Conservation (phyloP, 1,140 invertebrate species). For the Zaprionus inermis region DNA sequence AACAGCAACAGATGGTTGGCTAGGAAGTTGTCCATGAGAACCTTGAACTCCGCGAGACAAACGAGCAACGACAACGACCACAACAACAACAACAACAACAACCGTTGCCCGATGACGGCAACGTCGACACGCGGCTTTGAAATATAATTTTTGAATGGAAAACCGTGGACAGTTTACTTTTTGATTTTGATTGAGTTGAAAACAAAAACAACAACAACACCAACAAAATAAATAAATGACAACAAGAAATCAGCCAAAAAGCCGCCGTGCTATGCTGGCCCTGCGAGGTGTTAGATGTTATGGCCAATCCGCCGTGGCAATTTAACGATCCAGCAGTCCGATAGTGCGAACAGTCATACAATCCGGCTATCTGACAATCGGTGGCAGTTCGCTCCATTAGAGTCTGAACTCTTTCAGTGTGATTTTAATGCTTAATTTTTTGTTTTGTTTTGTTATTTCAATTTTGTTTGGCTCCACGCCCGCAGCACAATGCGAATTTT, state of each 20-base stretch:
- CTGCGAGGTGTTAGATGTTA: slow-evolving; percentile 44
- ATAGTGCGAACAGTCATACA: slow-evolving; percentile 3
- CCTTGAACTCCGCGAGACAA: slow-evolving; percentile 59
- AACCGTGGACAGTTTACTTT: slow-evolving; percentile 66
- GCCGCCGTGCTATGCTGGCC: slow-evolving; percentile 39
- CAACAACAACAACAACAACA: slow-evolving; percentile 11
- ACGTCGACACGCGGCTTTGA: slow-evolving; percentile 52
- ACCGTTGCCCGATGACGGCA: slow-evolving; percentile 36
- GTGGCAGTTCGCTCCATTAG: slow-evolving; percentile 36
- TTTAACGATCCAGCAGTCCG: slow-evolving; percentile 4
- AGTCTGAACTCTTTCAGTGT: slow-evolving; percentile 13
- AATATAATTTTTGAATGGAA: slow-evolving; percentile 70
- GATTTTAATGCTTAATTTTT: slow-evolving; percentile 12
- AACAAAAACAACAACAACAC: slow-evolving; percentile 25
- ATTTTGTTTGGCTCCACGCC: neutral
- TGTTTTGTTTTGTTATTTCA: neutral
- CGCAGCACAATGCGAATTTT: slow-evolving; percentile 19
- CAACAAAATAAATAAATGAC: slow-evolving; percentile 13
- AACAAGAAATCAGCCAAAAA: slow-evolving; percentile 5
- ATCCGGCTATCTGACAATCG: slow-evolving; percentile 32
- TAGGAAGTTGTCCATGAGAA: slow-evolving; percentile 73
- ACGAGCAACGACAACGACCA: no score
- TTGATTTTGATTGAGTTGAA: slow-evolving; percentile 60
- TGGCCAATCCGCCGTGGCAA: slow-evolving; percentile 41
- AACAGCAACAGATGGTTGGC: slow-evolving; percentile 31